A percentile compares a stretch with the other conserved stretches of the same genome.
Evolutionary conservation across 2,888 invertebrate genomes (phyloP).

Genomic region (Tipula lateralis): DNA sequence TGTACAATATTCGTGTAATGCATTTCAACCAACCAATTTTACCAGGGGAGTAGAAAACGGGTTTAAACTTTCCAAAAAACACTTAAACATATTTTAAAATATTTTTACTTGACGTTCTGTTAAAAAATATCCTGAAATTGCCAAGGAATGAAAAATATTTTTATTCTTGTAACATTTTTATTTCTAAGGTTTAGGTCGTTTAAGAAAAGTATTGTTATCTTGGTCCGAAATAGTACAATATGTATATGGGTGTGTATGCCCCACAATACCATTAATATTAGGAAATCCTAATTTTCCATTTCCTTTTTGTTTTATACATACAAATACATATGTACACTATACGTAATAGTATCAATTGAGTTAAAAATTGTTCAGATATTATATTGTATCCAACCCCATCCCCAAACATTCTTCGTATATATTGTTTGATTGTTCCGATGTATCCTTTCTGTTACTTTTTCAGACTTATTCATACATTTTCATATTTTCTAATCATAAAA

Average conservation of each 20-base stretch:
- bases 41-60: background rate
- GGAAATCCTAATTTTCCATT: background rate
- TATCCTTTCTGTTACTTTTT: background rate
- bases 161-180: background rate
- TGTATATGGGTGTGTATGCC: background rate
- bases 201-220: background rate
- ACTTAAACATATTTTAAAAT: background rate
- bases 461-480: background rate
- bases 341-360: slow-evolving; percentile 12
- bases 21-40: too few relatives aligned
- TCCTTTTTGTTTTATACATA: background rate
- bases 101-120: background rate
- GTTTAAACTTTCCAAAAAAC: background rate
- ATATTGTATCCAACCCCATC: background rate
- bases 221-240: background rate
- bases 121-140: background rate
- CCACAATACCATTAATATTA: background rate
- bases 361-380: background rate
- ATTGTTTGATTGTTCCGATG: background rate
- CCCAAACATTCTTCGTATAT: background rate
- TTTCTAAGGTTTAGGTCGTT: background rate
- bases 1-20: background rate
- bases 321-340: too few relatives aligned
- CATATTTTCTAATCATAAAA: background rate
- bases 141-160: background rate